Evolutionary conservation across 2,797 vertebrate genomes (phyloP).

Genomic region (Sebastes hubbsi): DNA sequence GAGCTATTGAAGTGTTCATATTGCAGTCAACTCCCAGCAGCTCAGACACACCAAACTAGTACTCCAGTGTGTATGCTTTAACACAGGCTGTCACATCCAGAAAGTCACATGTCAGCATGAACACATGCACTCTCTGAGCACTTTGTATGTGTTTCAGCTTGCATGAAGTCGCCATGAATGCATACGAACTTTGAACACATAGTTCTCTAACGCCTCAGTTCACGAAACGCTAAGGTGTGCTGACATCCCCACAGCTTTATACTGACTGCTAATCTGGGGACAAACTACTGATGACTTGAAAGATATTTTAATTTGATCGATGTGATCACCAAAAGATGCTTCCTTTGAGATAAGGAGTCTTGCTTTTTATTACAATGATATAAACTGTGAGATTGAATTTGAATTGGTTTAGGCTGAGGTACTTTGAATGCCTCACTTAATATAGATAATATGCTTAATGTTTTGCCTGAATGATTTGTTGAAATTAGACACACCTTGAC

Average conservation of each 20-base stretch:
- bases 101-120: slow-evolving; percentile 10
- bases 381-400: background rate
- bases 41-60: slow-evolving; percentile 26
- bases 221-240: background rate
- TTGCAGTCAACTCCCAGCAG: slow-evolving; percentile 15
- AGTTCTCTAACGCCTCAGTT: background rate
- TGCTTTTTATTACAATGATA: background rate
- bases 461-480: slow-evolving; percentile 23
- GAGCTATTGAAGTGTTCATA: slow-evolving; percentile 23
- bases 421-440: background rate
- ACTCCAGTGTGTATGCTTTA: background rate
- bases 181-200: background rate
- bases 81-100: slow-evolving; percentile 25
- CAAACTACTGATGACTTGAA: background rate
- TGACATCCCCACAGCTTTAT: background rate
- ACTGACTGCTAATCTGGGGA: background rate
- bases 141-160: slow-evolving; percentile 16
- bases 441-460: background rate
- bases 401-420: background rate
- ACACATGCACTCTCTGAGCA: background rate
- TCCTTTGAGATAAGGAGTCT: background rate
- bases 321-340: background rate
- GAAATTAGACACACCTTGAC: background rate
- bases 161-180: background rate
- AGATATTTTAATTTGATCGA: background rate